Percentiles rank a stretch among this genome's conserved stretches.
Evolutionary conservation across 2,888 invertebrate species (phyloP).

Genomic region (Tuberolachnus salignus): DNA sequence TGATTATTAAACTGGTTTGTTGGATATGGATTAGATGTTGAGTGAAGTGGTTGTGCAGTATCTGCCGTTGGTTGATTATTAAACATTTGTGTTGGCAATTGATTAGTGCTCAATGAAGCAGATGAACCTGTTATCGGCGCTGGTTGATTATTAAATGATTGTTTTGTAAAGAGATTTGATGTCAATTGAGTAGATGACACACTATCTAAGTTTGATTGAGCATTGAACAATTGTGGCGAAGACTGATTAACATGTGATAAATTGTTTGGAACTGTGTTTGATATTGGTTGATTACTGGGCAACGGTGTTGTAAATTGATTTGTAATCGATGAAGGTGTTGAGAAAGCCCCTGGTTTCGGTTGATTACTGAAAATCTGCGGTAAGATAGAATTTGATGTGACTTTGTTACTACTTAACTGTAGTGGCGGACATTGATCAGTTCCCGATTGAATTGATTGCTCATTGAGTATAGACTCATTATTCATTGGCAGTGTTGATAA

Average conservation of each 20-base stretch:
- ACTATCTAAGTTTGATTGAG: background rate
- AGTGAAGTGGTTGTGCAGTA: background rate
- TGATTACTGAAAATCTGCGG: background rate
- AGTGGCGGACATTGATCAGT: conserved; percentile 1
- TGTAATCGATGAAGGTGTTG: background rate
- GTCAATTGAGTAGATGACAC: background rate
- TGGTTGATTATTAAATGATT: background rate
- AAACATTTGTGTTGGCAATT: background rate
- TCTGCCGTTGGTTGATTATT: background rate
- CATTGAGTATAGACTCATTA: conserved; percentile 6
- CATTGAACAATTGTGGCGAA: background rate
- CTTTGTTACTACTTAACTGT: background rate
- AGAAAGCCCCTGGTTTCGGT: background rate
- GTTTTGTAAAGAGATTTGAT: background rate
- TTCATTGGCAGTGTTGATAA: background rate
- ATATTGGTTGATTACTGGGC: background rate
- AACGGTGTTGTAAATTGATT: background rate
- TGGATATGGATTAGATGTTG: background rate
- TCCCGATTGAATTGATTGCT: background rate
- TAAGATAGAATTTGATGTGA: background rate
- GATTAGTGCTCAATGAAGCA: background rate
- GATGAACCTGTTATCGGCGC: background rate
- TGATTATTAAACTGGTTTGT: conserved; percentile 4
- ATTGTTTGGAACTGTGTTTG: background rate
- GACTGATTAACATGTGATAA: background rate